These are phyloP conservation scores for Anguilla marmorata DNA, from an alignment of 2,797 vertebrate genomes.

Conservation along the genomic window DNA sequence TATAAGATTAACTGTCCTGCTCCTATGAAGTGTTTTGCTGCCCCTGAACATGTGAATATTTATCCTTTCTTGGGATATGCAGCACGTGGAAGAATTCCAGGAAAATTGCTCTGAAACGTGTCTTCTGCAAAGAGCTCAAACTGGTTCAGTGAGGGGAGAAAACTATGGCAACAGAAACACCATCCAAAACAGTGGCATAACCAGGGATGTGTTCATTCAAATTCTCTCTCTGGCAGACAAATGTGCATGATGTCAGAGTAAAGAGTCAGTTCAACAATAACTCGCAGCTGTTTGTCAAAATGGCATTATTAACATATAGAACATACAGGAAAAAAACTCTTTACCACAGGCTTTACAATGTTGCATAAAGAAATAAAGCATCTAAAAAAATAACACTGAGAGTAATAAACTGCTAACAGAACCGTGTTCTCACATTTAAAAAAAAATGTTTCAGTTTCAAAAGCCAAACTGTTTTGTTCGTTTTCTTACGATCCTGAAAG, in stretches of 20 bases:
- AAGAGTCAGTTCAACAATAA: not conserved
- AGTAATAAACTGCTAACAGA: not conserved
- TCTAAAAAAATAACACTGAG: not conserved
- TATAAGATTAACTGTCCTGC: not conserved
- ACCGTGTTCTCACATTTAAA: not conserved
- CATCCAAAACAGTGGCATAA: not conserved
- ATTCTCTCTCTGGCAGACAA: not conserved
- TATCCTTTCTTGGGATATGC: not conserved
- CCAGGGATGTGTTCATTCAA: not conserved
- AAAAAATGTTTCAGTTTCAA: not conserved
- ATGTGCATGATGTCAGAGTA: not conserved
- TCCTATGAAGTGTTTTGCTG: not conserved
- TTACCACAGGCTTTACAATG: not conserved
- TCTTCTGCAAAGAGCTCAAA: not conserved
- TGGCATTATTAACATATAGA: not conserved
- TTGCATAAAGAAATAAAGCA: not conserved
- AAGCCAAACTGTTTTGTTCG: not conserved
- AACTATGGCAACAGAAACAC: not conserved
- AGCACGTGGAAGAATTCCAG: not conserved
- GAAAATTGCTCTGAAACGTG: not conserved
- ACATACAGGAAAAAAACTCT: no score
- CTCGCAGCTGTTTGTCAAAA: not conserved
- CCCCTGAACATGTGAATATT: not conserved
- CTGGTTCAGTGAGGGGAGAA: not conserved
- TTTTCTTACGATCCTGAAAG: not conserved